Conservation (phyloP, 2,113 vertebrate genomes). For the Grammomys surdaster region DNA sequence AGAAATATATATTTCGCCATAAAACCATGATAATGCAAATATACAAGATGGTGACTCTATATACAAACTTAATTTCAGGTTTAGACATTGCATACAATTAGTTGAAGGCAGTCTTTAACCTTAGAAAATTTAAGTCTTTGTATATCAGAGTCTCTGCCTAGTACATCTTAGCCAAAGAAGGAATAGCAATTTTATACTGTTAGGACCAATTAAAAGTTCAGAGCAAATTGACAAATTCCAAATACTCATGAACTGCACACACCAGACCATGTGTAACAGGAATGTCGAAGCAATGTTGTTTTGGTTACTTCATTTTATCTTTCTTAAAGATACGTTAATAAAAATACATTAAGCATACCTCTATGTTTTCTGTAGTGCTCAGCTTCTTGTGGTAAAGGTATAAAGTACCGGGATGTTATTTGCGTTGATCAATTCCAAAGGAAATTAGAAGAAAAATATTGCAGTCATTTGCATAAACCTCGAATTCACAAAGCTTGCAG, state of each 20-base stretch:
- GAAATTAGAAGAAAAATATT: slow-evolving; percentile 89
- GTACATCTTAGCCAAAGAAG: not conserved
- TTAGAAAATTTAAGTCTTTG: not conserved
- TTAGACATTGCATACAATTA: not conserved
- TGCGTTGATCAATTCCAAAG: slow-evolving; percentile 89
- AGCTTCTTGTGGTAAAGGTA: slow-evolving; percentile 94
- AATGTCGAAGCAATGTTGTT: slow-evolving; percentile 18
- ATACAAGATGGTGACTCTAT: not conserved
- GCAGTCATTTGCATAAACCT: slow-evolving; percentile 90
- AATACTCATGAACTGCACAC: slow-evolving; percentile 7
- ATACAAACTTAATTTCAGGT: not conserved
- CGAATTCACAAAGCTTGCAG: slow-evolving; percentile 91
- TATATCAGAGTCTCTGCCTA: not conserved
- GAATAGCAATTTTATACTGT: not conserved
- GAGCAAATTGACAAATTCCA: not conserved
- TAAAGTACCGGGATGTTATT: slow-evolving; percentile 91
- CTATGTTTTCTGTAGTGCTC: slow-evolving; percentile 91
- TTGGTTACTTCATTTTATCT: slow-evolving; percentile 24
- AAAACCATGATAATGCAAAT: not conserved
- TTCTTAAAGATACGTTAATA: not conserved
- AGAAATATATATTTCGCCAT: not conserved
- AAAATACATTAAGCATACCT: not conserved
- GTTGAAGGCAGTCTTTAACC: not conserved
- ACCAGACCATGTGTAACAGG: not conserved
- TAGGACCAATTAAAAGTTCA: not conserved